Evolutionary conservation across 2,113 vertebrate species (phyloP).

Genomic region (Aplodontia rufa): DNA sequence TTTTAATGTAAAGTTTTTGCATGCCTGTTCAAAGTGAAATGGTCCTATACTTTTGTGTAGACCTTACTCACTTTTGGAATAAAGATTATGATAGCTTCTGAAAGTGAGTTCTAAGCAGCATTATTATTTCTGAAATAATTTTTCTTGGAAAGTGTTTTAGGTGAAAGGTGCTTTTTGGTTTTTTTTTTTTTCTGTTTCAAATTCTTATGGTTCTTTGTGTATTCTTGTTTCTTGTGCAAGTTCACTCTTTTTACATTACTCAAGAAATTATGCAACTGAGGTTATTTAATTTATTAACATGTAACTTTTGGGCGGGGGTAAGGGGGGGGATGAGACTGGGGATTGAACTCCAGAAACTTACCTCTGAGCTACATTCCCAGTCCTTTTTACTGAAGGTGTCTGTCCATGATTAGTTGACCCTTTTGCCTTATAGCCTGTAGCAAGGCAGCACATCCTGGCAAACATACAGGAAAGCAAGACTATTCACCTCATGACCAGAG

Average conservation of each 20-base stretch:
- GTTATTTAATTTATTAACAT: background rate
- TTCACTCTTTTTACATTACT: background rate
- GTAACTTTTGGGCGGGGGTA: too few species aligned
- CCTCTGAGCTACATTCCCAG: too few species aligned
- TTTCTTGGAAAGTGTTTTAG: background rate
- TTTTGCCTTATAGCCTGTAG: background rate
- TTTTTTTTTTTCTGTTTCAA: background rate
- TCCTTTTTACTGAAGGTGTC: background rate
- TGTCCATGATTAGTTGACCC: background rate
- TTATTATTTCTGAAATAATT: background rate
- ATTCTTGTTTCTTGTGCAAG: background rate
- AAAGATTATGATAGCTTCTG: background rate
- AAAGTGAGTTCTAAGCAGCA: background rate
- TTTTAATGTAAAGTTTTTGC: background rate
- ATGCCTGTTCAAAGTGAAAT: background rate
- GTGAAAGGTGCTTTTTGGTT: background rate
- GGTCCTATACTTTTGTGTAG: background rate
- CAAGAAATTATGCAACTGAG: background rate
- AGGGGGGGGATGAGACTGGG: too few species aligned
- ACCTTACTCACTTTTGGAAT: background rate
- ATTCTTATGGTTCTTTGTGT: background rate
- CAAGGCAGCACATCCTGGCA: background rate
- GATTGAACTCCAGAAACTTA: too few species aligned
- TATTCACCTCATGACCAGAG: background rate
- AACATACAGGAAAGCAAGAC: background rate